Evolutionary conservation across 2,888 invertebrate species (phyloP), one percentile per base, ranked within the genome.

Genomic region (Caenorhabditis macrosperma): DNA sequence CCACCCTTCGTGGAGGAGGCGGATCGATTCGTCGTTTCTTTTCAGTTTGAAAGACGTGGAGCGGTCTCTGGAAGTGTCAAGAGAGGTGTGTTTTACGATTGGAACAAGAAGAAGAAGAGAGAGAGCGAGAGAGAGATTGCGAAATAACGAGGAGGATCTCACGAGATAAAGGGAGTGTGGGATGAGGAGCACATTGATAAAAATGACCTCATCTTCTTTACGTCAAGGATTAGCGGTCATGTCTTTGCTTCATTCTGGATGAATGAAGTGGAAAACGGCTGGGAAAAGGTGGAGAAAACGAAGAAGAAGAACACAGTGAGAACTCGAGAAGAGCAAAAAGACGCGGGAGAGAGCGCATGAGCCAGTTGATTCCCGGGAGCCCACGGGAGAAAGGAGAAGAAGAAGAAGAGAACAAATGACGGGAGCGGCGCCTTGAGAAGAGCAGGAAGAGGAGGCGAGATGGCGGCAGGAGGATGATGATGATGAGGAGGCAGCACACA

Each of bases 1-100:
- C 17, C n/a, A n/a, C n/a, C n/a, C n/a, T n/a, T n/a, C n/a, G 24
- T 17, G 41, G 44, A 22, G 15, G 28, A 26, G 28, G 46, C 15
- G 48, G 33, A n/a, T 20, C 17, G 35, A 28, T 68, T 59, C 48
- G 46, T 63, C 44, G n/a, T n/a, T n/a, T 48, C 30, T 44, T 55
- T 55, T 72, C 30, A 33, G 33, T 55, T 61, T 54, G 71, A 60
- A 52, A 72, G 38, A 57, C n/a, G 46, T 38, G 12, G 28, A 22
- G 46, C 22, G 28, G 38, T 22, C 30, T 64, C 57, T 64, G 64
- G 64, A 64, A 59, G 38, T 9, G 46, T n/a, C n/a, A n/a, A n/a
- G n/a, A n/a, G n/a, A n/a, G n/a, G n/a, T n/a, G n/a, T n/a, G n/a
- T n/a, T n/a, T n/a, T n/a, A n/a, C n/a, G n/a, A n/a, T n/a, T n/a